Percentiles rank a stretch among this genome's conserved stretches.
Conservation (phyloP, 2,888 invertebrate genomes). For the Allolobophora icterica region DNA sequence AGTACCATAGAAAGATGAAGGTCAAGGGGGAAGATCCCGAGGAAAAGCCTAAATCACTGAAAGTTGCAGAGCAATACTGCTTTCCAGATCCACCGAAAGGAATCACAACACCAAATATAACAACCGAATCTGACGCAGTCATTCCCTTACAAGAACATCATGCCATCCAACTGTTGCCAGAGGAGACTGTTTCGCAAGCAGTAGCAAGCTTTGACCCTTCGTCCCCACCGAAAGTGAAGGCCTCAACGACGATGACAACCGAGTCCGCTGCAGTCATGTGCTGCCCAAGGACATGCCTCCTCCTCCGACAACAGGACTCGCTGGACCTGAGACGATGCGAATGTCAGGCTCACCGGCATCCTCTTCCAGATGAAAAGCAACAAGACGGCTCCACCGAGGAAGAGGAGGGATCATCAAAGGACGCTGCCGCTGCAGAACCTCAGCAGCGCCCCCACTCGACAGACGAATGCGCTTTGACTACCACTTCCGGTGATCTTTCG, state of each 20-base stretch:
- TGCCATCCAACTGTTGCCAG: background rate
- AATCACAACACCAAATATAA: background rate
- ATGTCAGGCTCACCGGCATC: background rate
- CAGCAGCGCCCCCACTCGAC: background rate
- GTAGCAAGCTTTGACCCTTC: background rate
- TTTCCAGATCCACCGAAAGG: background rate
- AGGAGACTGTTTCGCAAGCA: background rate
- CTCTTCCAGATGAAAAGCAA: background rate
- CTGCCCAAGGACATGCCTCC: background rate
- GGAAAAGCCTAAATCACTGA: background rate
- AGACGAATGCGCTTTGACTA: background rate
- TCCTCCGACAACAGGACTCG: background rate
- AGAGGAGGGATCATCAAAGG: background rate
- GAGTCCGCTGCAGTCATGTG: background rate
- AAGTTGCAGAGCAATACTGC: background rate
- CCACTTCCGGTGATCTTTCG: background rate
- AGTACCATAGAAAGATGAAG: conserved; percentile 5
- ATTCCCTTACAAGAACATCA: background rate
- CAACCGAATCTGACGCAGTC: background rate
- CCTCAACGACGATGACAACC: background rate
- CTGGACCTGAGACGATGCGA: background rate
- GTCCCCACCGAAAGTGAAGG: background rate
- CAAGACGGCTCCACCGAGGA: background rate
- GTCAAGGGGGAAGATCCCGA: background rate
- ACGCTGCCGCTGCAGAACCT: background rate